A percentile compares a stretch with the other conserved stretches of the same genome.
These are phyloP conservation scores for Amblyornis subalaris DNA, from an alignment of 2,113 vertebrate genomes.

Conservation along the genomic window DNA sequence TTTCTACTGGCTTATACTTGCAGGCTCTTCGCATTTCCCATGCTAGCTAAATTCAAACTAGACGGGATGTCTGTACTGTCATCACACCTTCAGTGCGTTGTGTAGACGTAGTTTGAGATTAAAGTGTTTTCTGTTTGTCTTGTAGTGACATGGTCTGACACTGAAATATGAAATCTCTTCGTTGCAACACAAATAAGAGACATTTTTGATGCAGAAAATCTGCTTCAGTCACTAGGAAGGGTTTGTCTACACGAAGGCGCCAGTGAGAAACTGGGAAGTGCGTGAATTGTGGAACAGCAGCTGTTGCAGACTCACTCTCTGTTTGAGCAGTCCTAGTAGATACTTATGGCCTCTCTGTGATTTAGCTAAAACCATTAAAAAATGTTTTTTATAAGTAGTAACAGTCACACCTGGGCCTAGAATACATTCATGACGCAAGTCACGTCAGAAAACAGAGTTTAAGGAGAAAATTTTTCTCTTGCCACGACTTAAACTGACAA, in stretches of 20 bases:
- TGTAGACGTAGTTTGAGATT: not conserved
- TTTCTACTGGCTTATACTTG: not conserved
- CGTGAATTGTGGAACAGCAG: not conserved
- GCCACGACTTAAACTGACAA: not conserved
- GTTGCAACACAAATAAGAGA: not conserved
- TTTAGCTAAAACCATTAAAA: not conserved
- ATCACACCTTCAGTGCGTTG: not conserved
- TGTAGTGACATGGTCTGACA: not conserved
- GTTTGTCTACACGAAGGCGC: fast-evolving
- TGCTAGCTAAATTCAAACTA: not conserved
- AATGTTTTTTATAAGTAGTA: not conserved
- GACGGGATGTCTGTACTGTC: not conserved
- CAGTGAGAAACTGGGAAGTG: not conserved
- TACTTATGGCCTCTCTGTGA: fast-evolving
- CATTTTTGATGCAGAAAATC: not conserved
- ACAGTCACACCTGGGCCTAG: not conserved
- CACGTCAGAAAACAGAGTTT: not conserved
- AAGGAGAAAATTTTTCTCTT: not conserved
- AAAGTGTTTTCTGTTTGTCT: constrained; percentile 33
- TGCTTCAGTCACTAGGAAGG: constrained; percentile 5
- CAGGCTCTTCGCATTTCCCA: not conserved
- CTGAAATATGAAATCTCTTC: not conserved
- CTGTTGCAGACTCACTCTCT: not conserved
- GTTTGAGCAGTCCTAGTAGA: not conserved
- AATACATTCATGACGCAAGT: not conserved